These are phyloP conservation scores for Crocodylus rhombifer DNA, from an alignment of 2,797 vertebrate species.

Conservation along the genomic window DNA sequence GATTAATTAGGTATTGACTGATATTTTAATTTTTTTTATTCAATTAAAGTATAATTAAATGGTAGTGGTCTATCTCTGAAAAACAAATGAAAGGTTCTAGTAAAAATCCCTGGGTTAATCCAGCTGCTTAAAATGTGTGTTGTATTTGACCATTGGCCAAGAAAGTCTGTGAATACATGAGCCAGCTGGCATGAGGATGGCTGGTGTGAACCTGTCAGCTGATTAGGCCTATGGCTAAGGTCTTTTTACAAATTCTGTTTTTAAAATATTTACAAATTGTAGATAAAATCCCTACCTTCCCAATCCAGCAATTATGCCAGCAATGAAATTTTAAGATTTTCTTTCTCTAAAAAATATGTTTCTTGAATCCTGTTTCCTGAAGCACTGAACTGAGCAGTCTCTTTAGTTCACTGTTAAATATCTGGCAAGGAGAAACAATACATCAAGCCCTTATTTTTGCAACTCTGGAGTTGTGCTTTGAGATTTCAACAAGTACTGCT, in stretches of 20 bases:
- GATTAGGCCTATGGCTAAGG: conserved; percentile 68
- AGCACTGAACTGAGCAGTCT: conserved; percentile 33
- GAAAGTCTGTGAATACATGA: conserved; percentile 73
- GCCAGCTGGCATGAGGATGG: conserved; percentile 73
- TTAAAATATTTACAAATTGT: conserved; percentile 65
- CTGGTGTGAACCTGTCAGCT: conserved; percentile 78
- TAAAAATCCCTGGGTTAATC: conserved; percentile 83
- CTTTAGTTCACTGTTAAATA: conserved; percentile 55
- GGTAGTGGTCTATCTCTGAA: conserved; percentile 74
- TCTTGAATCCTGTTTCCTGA: conserved; percentile 51
- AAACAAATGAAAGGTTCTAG: conserved; percentile 80
- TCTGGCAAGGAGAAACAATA: conserved; percentile 30
- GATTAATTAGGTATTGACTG: conserved; percentile 75
- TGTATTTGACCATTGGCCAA: conserved; percentile 82
- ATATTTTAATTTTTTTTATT: conserved; percentile 60
- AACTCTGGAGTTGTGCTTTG: neutral
- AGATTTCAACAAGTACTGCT: conserved; percentile 4
- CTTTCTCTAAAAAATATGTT: conserved; percentile 56
- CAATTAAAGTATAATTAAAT: conserved; percentile 79
- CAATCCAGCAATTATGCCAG: conserved; percentile 45
- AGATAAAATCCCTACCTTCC: conserved; percentile 15
- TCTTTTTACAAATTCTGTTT: conserved; percentile 69
- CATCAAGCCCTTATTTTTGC: conserved; percentile 57
- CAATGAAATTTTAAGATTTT: conserved; percentile 27
- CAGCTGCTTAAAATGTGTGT: conserved; percentile 82